Evolutionary conservation across 2,888 invertebrate species (phyloP).

Genomic region (Cerceris ruficornis): DNA sequence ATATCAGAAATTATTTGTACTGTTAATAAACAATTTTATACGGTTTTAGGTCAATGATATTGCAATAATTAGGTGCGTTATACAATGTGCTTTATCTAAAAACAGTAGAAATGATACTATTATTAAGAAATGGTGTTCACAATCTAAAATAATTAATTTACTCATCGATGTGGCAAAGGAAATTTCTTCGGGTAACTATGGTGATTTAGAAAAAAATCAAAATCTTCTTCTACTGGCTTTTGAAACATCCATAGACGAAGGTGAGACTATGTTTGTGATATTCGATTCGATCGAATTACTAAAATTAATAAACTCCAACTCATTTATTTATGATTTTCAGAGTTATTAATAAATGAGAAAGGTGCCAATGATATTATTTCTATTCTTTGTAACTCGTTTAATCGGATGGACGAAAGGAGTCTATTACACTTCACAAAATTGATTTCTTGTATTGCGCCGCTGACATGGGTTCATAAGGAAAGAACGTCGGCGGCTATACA

Average conservation of each 20-base stretch:
- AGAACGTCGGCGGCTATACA: constrained; percentile 60
- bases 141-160: constrained; percentile 79
- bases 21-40: constrained; percentile 22
- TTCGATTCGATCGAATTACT: constrained; percentile 3
- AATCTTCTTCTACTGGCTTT: constrained; percentile 72
- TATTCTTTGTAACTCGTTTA: constrained; percentile 79
- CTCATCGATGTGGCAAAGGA: constrained; percentile 78
- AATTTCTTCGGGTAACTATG: constrained; percentile 52
- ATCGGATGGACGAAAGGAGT: constrained; percentile 44
- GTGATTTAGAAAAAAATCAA: constrained; percentile 60
- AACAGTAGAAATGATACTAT: constrained; percentile 79
- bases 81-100: constrained; percentile 79
- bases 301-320: neutral
- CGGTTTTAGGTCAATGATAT: constrained; percentile 67
- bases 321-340: constrained; percentile 74
- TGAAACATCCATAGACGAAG: constrained; percentile 76
- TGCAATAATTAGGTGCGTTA: constrained; percentile 63
- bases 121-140: constrained; percentile 82
- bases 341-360: constrained; percentile 79
- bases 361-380: constrained; percentile 80
- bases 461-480: constrained; percentile 67
- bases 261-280: constrained; percentile 69
- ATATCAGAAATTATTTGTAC: neutral
- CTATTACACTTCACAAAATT: constrained; percentile 60
- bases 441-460: constrained; percentile 63